Evolutionary conservation across 2,888 invertebrate species (phyloP).

Genomic region (Omphaloscelis lunosa): DNA sequence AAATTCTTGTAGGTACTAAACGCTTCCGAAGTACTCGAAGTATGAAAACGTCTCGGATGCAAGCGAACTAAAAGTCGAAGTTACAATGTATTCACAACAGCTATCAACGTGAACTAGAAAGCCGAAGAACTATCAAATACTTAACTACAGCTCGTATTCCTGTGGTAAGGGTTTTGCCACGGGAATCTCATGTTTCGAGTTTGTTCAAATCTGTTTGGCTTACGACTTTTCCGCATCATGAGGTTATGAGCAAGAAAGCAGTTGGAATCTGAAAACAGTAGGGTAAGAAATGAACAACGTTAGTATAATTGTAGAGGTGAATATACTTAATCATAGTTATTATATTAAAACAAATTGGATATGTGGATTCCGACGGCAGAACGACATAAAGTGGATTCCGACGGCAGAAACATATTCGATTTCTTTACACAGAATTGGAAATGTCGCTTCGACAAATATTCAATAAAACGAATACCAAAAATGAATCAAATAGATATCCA

Average conservation of each 20-base stretch:
- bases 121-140: conserved; percentile 35
- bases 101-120: conserved; percentile 35
- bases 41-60: conserved; percentile 33
- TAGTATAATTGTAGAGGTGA: not conserved
- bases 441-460: not conserved
- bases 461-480: not conserved
- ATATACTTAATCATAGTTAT: not conserved
- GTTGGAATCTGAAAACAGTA: not conserved
- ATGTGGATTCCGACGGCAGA: not conserved
- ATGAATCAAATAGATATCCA: not conserved
- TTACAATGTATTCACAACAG: conserved; percentile 44
- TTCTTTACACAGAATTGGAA: not conserved
- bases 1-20: conserved; percentile 39
- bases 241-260: not conserved
- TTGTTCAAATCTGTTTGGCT: not conserved
- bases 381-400: not conserved
- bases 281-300: not conserved
- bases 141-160: conserved; percentile 7
- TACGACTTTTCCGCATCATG: not conserved
- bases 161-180: conserved; percentile 3
- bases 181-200: not conserved
- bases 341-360: no score
- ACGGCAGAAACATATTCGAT: not conserved
- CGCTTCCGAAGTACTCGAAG: conserved; percentile 36
- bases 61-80: conserved; percentile 24